Evolutionary conservation across 2,797 vertebrate species (phyloP).

Genomic region (Alfaro cultratus): DNA sequence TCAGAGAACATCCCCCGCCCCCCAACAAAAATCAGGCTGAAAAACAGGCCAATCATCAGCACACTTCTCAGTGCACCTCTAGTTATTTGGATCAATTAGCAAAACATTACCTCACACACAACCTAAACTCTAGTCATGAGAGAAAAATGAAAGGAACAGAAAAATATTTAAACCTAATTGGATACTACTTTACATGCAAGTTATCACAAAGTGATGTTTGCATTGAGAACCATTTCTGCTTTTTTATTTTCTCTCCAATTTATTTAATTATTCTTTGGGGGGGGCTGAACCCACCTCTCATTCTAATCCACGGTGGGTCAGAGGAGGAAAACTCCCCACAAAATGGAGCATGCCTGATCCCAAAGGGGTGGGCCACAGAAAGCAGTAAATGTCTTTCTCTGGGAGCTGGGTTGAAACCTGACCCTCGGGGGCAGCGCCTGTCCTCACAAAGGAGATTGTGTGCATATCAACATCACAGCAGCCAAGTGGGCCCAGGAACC

Average conservation of each 20-base stretch:
- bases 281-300: conserved; percentile 23
- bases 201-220: not conserved
- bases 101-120: not conserved
- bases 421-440: conserved; percentile 84
- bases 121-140: not conserved
- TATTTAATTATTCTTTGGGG: not conserved
- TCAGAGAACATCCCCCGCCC: not conserved
- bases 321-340: conserved; percentile 70
- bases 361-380: conserved; percentile 73
- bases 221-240: not conserved
- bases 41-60: not conserved
- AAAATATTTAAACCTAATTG: not conserved
- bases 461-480: conserved; percentile 83
- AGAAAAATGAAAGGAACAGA: not conserved
- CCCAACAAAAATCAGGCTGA: not conserved
- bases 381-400: conserved; percentile 80
- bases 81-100: not conserved
- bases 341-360: conserved; percentile 78
- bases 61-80: not conserved
- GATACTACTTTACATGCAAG: not conserved
- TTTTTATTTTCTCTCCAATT: no score
- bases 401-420: conserved; percentile 80
- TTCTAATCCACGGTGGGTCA: conserved; percentile 38
- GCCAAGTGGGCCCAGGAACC: conserved; percentile 72
- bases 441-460: conserved; percentile 85